phyloP scores from a whole-genome alignment of 1,140 invertebrate species.

The Drosophila chauvacae region DNA sequence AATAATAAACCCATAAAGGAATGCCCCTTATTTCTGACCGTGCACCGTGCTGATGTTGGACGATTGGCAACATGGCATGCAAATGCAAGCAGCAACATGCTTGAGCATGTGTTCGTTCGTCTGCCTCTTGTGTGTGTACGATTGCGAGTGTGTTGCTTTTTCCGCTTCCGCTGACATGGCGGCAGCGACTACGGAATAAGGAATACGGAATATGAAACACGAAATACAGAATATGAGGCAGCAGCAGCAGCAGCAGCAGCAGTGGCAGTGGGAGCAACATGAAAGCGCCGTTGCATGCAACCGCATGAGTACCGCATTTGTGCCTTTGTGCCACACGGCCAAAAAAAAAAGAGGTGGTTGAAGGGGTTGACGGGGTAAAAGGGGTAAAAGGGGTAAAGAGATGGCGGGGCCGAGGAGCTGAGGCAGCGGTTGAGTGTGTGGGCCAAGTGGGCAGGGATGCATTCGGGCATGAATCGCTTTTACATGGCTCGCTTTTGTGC shows the following conservation, averaged over 20 bases:
- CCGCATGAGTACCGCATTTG: constrained; percentile 78
- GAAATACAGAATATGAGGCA: constrained; percentile 7
- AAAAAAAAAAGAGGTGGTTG: background rate
- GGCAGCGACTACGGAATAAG: constrained; percentile 39
- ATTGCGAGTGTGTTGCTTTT: constrained; percentile 71
- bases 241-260: background rate
- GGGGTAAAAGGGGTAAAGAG: background rate
- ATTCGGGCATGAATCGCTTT: constrained; percentile 78
- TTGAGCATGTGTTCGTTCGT: constrained; percentile 40
- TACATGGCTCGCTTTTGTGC: constrained; percentile 73
- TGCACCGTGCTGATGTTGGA: constrained; percentile 5
- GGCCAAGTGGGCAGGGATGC: constrained; percentile 43
- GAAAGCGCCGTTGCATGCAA: constrained; percentile 81
- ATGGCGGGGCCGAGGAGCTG: background rate
- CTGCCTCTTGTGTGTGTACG: constrained; percentile 38
- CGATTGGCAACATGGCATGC: constrained; percentile 65
- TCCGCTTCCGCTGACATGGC: constrained; percentile 82
- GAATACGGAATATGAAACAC: constrained; percentile 17
- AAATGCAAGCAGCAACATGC: constrained; percentile 67
- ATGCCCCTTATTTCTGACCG: background rate
- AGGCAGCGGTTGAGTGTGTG: constrained; percentile 8
- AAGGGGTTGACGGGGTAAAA: background rate
- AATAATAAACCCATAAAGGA: background rate
- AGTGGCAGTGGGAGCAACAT: constrained; percentile 49
- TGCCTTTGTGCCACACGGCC: constrained; percentile 67